Percentiles rank a stretch among this genome's conserved stretches.
phyloP scores from a whole-genome alignment of 2,888 invertebrate genomes.

The Electrophaes corylata region DNA sequence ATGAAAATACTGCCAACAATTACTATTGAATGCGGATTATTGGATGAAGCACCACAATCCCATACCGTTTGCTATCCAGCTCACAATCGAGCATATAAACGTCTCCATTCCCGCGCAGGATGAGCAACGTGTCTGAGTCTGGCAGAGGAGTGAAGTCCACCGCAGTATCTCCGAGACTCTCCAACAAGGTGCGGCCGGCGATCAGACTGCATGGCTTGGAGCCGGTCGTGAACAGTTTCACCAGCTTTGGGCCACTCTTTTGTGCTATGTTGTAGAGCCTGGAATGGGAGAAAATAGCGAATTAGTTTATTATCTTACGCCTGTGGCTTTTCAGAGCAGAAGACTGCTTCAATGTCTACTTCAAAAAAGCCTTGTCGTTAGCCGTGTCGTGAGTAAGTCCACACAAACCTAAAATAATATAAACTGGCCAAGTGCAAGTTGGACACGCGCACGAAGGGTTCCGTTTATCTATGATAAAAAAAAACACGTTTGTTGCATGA shows the following conservation, averaged over 20 bases:
- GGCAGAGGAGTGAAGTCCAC: slow-evolving; percentile 90
- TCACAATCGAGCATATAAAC: slow-evolving; percentile 85
- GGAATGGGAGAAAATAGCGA: slow-evolving; percentile 42
- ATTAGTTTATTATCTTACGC: neutral
- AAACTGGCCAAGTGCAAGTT: too few species aligned
- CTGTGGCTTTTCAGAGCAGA: too few species aligned
- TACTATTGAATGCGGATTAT: too few species aligned
- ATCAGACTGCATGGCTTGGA: slow-evolving; percentile 70
- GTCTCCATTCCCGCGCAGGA: slow-evolving; percentile 93
- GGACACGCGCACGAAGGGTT: too few species aligned
- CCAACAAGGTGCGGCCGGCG: slow-evolving; percentile 76
- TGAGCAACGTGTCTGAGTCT: slow-evolving; percentile 80
- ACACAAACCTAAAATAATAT: too few species aligned
- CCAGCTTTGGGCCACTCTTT: slow-evolving; percentile 68
- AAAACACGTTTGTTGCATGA: too few species aligned
- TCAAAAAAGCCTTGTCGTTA: too few species aligned
- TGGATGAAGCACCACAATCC: too few species aligned
- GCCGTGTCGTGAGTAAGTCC: too few species aligned
- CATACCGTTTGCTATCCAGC: slow-evolving; percentile 63
- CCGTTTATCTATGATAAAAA: too few species aligned
- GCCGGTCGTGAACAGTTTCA: slow-evolving; percentile 66
- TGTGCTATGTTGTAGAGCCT: slow-evolving; percentile 78
- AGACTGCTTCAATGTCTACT: too few species aligned
- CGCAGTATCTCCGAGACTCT: slow-evolving; percentile 91
- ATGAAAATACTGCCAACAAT: too few species aligned